Evolutionary conservation across 1,140 invertebrate species (phyloP).

Genomic region (Temnothorax longispinosus): DNA sequence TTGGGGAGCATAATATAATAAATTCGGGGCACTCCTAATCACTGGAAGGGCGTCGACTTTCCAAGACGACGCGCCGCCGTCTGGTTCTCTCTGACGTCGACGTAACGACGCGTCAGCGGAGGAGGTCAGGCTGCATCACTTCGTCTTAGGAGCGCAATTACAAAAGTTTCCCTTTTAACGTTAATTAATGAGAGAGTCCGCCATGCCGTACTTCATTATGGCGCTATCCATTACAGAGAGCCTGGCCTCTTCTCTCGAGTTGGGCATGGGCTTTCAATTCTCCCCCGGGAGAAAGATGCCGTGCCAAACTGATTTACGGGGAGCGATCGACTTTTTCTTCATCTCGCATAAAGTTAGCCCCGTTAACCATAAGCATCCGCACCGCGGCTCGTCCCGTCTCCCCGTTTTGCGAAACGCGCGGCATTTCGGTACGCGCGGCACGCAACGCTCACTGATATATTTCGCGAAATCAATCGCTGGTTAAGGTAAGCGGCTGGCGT

Average conservation of each 20-base stretch:
- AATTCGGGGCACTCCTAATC: constrained; percentile 22
- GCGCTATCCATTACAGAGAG: constrained; percentile 69
- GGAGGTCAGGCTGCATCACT: constrained; percentile 60
- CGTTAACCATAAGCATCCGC: constrained; percentile 72
- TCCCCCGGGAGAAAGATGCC: constrained; percentile 56
- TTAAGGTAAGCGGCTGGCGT: constrained; percentile 21
- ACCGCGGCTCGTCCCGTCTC: constrained; percentile 8
- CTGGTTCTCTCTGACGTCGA: constrained; percentile 22
- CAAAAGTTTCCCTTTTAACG: constrained; percentile 75
- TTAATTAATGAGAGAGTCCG: constrained; percentile 75
- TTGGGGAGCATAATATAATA: constrained; percentile 26
- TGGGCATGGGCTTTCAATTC: constrained; percentile 69
- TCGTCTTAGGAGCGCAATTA: constrained; percentile 70
- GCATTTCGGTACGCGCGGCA: constrained; percentile 42
- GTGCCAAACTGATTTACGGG: constrained; percentile 66
- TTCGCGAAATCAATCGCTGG: constrained; percentile 36
- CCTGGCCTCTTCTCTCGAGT: constrained; percentile 53
- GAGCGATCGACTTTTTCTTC: constrained; percentile 61
- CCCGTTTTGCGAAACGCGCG: constrained; percentile 41
- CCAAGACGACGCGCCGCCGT: neutral
- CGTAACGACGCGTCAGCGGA: constrained; percentile 30
- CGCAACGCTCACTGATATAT: constrained; percentile 34
- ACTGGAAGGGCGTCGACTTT: constrained; percentile 21
- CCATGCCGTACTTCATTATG: constrained; percentile 68
- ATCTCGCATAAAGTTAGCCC: constrained; percentile 70